Evolutionary conservation across 2,113 vertebrate species (phyloP).

Genomic region (Pantherophis guttatus): DNA sequence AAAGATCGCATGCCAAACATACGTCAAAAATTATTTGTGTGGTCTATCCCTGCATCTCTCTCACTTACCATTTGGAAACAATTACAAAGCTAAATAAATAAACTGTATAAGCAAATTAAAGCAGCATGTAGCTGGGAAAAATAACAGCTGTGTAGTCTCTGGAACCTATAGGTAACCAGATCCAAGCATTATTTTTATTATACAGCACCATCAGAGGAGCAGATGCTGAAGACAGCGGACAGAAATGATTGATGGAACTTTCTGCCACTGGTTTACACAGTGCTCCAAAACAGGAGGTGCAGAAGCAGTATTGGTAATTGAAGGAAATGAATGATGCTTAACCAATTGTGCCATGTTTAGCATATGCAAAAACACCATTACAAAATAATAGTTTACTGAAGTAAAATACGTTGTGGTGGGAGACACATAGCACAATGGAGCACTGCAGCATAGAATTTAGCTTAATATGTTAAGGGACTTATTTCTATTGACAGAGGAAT

Average conservation of each 20-base stretch:
- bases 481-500: not conserved
- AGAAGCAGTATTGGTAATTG: not conserved
- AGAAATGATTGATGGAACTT: not conserved
- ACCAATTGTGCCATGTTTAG: not conserved
- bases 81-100: slow-evolving; percentile 4
- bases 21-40: slow-evolving; percentile 8
- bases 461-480: not conserved
- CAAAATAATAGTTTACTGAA: not conserved
- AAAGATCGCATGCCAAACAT: not conserved
- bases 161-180: not conserved
- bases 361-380: not conserved
- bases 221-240: not conserved
- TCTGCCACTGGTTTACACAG: not conserved
- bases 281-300: not conserved
- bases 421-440: not conserved
- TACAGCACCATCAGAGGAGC: not conserved
- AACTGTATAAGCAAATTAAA: slow-evolving; percentile 2
- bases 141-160: not conserved
- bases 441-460: not conserved
- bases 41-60: not conserved
- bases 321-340: not conserved
- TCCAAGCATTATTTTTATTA: not conserved
- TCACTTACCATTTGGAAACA: slow-evolving; percentile 1
- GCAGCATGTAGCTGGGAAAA: not conserved
- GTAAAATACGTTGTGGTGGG: not conserved